These are phyloP conservation scores for Echeneis naucrates DNA, from an alignment of 2,797 vertebrate species.

Conservation along the genomic window DNA sequence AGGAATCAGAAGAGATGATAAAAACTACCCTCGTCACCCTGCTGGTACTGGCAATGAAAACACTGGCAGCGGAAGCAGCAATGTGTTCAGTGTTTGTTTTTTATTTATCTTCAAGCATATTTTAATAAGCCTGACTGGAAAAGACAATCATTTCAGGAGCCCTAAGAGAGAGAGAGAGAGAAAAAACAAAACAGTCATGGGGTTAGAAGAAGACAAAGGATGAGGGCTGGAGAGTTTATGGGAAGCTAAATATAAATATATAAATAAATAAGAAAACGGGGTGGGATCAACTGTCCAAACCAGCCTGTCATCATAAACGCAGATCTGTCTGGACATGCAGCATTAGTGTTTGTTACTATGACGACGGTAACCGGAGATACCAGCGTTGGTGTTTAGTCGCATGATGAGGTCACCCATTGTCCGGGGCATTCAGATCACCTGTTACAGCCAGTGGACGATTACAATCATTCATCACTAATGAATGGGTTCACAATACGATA, in stretches of 20 bases:
- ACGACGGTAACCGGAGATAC: constrained; percentile 77
- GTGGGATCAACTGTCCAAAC: constrained; percentile 68
- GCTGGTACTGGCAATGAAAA: constrained; percentile 39
- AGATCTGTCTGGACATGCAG: constrained; percentile 62
- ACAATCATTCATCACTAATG: constrained; percentile 22
- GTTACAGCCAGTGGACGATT: constrained; percentile 43
- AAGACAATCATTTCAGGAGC: constrained; percentile 10
- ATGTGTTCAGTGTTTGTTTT: constrained; percentile 45
- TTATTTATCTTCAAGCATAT: constrained; percentile 48
- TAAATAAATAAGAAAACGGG: not conserved
- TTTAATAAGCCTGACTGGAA: constrained; percentile 39
- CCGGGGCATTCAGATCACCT: constrained; percentile 67
- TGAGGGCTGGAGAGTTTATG: constrained; percentile 18
- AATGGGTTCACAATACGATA: too few species aligned
- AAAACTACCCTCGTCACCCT: constrained; percentile 31
- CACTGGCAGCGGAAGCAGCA: constrained; percentile 26
- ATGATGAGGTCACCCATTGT: constrained; percentile 71
- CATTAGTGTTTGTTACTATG: constrained; percentile 70
- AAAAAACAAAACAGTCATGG: constrained; percentile 4
- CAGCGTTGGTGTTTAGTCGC: constrained; percentile 57
- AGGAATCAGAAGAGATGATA: constrained; percentile 37
- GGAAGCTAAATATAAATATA: constrained; percentile 12
- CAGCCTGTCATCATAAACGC: constrained; percentile 54
- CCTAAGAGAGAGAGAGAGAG: not conserved
- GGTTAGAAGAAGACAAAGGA: constrained; percentile 5